A percentile compares a stretch with the other conserved stretches of the same genome.
Evolutionary conservation across 2,113 vertebrate species (phyloP).

Genomic region (Dolichallabes microphthalmus): DNA sequence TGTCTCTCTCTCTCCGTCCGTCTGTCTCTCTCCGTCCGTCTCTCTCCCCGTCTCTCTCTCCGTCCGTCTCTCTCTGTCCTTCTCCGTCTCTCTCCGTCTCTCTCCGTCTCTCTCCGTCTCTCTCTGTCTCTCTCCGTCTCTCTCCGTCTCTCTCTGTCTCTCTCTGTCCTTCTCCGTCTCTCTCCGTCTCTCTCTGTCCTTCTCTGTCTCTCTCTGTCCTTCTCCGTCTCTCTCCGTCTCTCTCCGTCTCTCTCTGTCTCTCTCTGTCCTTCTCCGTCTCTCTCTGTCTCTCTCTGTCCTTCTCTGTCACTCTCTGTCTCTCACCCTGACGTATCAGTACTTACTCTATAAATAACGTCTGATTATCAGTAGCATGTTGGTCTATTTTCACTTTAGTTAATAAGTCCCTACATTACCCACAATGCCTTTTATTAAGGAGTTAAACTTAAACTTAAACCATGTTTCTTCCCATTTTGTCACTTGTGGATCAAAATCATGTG

Average conservation of each 20-base stretch:
- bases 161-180: conserved; percentile 14
- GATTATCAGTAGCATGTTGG: neutral
- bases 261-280: neutral
- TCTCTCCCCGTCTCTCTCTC: no score
- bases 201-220: neutral
- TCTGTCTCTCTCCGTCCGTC: no score
- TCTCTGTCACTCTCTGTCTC: neutral
- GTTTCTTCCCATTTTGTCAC: no score
- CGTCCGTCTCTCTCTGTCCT: no score
- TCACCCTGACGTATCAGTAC: neutral
- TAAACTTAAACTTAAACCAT: neutral
- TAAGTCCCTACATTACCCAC: neutral
- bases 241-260: neutral
- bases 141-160: neutral
- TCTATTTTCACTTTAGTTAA: neutral
- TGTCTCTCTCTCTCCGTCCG: no score
- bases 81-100: no score
- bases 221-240: neutral
- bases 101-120: neutral
- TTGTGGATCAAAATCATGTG: no score
- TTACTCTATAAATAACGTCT: neutral
- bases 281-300: no score
- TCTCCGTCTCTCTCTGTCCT: neutral
- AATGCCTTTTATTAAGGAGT: neutral
- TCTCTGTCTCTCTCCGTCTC: conserved; percentile 34